Percentiles rank a stretch among this genome's conserved stretches.
Conservation (phyloP, 1,140 invertebrate species). For the Aradophagus sp. region DNA sequence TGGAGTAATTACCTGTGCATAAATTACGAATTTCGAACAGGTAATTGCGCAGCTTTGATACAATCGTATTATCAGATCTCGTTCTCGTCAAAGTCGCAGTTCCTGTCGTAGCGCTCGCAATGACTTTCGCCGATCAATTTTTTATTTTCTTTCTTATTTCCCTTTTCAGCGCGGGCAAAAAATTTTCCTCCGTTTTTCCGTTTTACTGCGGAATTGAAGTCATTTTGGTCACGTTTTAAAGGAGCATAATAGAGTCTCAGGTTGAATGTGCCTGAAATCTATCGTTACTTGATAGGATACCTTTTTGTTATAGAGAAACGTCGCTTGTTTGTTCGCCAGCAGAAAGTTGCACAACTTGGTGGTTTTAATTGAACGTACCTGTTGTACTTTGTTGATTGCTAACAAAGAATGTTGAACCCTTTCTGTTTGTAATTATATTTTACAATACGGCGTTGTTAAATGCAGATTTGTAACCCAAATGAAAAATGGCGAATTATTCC, state of each 20-base stretch:
- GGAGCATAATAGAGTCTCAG: conserved; percentile 21
- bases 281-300: conserved; percentile 16
- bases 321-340: neutral
- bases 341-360: no score
- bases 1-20: conserved; percentile 58
- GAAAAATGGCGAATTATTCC: no score
- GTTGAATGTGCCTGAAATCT: conserved; percentile 27
- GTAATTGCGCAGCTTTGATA: conserved; percentile 53
- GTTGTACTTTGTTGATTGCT: no score
- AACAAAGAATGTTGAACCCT: no score
- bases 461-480: no score
- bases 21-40: conserved; percentile 46
- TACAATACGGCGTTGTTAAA: no score
- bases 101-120: conserved; percentile 10
- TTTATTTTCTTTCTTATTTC: neutral
- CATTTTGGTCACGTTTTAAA: conserved; percentile 36
- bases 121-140: conserved; percentile 8
- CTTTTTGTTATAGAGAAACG: conserved; percentile 1
- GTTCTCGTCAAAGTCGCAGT: conserved; percentile 24
- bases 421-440: no score
- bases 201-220: conserved; percentile 9
- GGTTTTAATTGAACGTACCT: no score
- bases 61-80: conserved; percentile 35
- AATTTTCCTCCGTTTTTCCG: no score
- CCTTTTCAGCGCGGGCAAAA: conserved; percentile 7